Evolutionary conservation across 2,888 invertebrate species (phyloP), one percentile per base, ranked within the genome.

Genomic region (Proisotoma minuta): DNA sequence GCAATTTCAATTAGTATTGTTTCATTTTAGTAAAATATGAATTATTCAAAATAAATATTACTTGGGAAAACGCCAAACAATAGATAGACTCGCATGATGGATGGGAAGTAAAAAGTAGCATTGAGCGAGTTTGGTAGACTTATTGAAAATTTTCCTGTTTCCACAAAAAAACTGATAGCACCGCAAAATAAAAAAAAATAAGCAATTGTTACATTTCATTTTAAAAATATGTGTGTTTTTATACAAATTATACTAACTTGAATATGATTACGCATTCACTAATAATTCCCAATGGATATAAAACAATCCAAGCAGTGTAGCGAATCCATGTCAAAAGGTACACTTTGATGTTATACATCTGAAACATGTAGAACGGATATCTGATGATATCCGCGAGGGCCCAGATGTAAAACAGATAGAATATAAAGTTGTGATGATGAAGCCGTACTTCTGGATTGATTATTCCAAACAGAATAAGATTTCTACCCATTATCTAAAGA

Each of bases 301-400:
- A 81, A 0, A 91, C 87, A 70, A 97, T 91, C 96, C 96, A 98
- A 60, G 92, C 82, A 0, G 91, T 88, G 28, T 66, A 67, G 18
- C 97, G 84, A 2, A 97, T 79, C 96, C 96, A 97, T 0, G 92
- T 95, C 8, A 97, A 78, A 2, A 89, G 75, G 50, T 83, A 82
- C 29, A 89, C 81, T 63, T 91, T 85, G 26, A 84, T 84, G 62
- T 89, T 86, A 75, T 91, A 84, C 0, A 91, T 79, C 75, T 89
- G 87, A 0, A 87, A 81, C 76, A 95, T 86, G 79, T 97, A 97
- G 79, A 87, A 97, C 0, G 95, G 95, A 80, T 96, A 97, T 74
- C 95, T 91, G 69, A 67, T 66, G 18, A 95, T 77, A 80, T 97
- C 96, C 52, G 91, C 84, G 5, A 83, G 75, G 57, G 88, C 83